A percentile compares a stretch with the other conserved stretches of the same genome.
phyloP scores from a whole-genome alignment of 2,797 vertebrate genomes.

The Phrynocephalus forsythii region DNA sequence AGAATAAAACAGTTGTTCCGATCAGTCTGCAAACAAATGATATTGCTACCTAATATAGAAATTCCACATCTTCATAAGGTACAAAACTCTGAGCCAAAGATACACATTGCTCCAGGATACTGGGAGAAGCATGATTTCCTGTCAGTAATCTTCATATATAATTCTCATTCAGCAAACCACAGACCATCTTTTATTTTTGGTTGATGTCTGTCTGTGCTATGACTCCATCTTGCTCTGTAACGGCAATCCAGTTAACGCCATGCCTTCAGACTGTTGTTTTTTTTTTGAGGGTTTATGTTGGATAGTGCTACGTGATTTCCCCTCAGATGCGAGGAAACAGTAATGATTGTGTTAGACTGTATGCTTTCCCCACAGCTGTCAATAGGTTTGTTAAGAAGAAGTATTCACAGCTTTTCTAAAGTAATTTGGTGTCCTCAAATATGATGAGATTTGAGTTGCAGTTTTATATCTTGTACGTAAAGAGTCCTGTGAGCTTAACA shows the following conservation, averaged over 20 bases:
- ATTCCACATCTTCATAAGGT: no score
- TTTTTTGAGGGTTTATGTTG: neutral
- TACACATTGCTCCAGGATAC: neutral
- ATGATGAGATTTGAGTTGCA: slow-evolving; percentile 17
- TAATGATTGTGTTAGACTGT: neutral
- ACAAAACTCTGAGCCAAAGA: neutral
- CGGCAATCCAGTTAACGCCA: neutral
- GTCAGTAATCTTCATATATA: neutral
- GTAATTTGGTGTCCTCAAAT: slow-evolving; percentile 3
- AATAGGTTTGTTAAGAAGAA: slow-evolving; percentile 42
- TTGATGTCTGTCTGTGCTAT: neutral
- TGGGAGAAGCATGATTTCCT: neutral
- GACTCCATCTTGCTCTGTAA: neutral
- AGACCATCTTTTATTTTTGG: neutral
- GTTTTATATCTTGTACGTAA: slow-evolving; percentile 28
- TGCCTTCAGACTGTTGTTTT: neutral
- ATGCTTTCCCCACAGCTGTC: neutral
- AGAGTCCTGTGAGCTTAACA: slow-evolving; percentile 28
- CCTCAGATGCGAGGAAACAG: slow-evolving; percentile 1
- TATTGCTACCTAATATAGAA: neutral
- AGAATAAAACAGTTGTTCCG: no score
- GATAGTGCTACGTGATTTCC: neutral
- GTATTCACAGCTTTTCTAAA: slow-evolving; percentile 26
- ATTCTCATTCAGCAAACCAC: neutral
- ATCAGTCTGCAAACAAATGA: neutral